Percentiles rank a stretch among this genome's conserved stretches.
Evolutionary conservation across 1,140 invertebrate species (phyloP).

Genomic region (Caenorhabditis tropicalis): DNA sequence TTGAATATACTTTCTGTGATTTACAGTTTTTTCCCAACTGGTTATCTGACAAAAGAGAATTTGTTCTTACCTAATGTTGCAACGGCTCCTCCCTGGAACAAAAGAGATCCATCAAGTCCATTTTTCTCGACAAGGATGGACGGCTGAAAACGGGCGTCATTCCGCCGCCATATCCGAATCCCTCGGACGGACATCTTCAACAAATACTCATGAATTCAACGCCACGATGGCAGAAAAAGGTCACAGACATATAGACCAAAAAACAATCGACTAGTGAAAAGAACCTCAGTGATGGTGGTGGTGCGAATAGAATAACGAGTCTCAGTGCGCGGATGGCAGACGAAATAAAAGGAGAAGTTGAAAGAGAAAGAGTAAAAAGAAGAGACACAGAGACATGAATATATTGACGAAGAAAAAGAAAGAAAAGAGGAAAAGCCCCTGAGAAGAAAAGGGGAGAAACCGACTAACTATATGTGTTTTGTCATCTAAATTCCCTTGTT

Average conservation of each 20-base stretch:
- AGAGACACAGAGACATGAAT: slow-evolving; percentile 23
- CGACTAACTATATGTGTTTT: slow-evolving; percentile 34
- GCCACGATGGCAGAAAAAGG: not conserved
- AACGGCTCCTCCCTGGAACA: slow-evolving; percentile 63
- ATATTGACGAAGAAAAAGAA: slow-evolving; percentile 26
- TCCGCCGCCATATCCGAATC: slow-evolving; percentile 61
- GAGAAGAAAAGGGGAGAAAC: slow-evolving; percentile 4
- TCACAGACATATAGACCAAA: not conserved
- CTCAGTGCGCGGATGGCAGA: not conserved
- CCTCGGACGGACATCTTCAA: slow-evolving; percentile 63
- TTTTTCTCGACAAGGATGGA: slow-evolving; percentile 59
- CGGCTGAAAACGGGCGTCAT: slow-evolving; percentile 47
- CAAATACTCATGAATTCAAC: not conserved
- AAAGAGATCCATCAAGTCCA: slow-evolving; percentile 55
- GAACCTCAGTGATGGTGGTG: slow-evolving; percentile 35
- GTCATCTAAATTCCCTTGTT: not conserved
- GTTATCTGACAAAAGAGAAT: no score
- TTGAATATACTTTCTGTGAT: not conserved
- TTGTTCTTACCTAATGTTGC: slow-evolving; percentile 45
- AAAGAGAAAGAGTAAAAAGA: not conserved
- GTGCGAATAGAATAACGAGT: slow-evolving; percentile 29
- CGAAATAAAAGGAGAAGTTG: not conserved
- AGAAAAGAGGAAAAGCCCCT: not conserved
- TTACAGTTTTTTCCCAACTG: no score
- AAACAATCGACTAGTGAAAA: not conserved